phyloP scores from a whole-genome alignment of 2,113 vertebrate species.

The Ictalurus punctatus region DNA sequence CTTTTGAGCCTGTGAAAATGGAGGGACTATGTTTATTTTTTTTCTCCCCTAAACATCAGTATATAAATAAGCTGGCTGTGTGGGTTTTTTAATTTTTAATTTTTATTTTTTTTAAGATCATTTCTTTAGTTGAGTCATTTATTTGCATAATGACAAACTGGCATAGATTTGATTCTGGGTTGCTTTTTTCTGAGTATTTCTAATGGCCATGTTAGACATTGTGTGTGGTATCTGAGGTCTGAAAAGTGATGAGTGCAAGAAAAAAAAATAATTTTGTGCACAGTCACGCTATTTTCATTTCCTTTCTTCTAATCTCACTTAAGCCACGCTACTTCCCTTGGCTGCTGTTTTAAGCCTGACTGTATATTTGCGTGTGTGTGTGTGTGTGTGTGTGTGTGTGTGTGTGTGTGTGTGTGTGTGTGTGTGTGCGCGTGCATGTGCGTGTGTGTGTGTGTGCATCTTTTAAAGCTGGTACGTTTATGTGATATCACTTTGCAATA shows the following conservation, averaged over 20 bases:
- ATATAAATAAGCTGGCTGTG: not conserved
- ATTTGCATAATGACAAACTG: not conserved
- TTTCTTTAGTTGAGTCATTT: not conserved
- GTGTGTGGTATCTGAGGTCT: not conserved
- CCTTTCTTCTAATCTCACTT: slow-evolving; percentile 29
- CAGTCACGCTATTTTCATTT: slow-evolving; percentile 36
- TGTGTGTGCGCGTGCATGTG: not conserved
- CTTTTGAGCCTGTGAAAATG: no score
- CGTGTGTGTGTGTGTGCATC: not conserved
- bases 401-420: not conserved
- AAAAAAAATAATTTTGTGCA: slow-evolving; percentile 3
- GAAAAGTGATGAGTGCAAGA: not conserved
- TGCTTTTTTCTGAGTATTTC: not conserved
- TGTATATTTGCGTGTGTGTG: not conserved
- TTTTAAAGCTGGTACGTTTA: not conserved
- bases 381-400: not conserved
- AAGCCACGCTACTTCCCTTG: not conserved
- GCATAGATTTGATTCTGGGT: not conserved
- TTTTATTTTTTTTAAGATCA: no score
- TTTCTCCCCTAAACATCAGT: not conserved
- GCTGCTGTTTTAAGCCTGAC: not conserved
- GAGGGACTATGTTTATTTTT: no score
- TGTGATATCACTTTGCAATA: not conserved
- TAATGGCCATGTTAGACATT: not conserved
- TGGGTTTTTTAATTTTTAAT: not conserved